Conservation (phyloP, 1,140 invertebrate species). For the Archegozetes longisetosus region DNA sequence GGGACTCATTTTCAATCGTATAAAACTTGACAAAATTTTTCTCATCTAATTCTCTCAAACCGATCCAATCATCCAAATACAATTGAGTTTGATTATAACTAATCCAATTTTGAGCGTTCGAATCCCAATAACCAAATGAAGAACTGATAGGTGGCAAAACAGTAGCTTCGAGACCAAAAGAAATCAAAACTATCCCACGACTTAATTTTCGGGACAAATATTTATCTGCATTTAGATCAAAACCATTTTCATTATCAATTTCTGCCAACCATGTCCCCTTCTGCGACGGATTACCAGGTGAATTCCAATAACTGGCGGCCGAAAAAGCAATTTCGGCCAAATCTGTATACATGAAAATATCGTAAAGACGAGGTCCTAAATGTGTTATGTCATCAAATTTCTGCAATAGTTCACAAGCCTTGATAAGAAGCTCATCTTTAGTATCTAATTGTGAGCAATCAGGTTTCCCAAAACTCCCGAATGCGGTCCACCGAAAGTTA, state of each 20-base stretch:
- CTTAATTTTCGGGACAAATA: not conserved
- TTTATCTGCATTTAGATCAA: not conserved
- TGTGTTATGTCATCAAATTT: not conserved
- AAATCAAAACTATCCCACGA: not conserved
- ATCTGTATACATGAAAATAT: not conserved
- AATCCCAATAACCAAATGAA: not conserved
- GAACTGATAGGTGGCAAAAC: not conserved
- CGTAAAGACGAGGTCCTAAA: not conserved
- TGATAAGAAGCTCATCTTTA: not conserved
- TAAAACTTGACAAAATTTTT: not conserved
- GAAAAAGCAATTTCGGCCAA: not conserved
- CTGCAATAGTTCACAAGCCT: not conserved
- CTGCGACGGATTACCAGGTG: not conserved
- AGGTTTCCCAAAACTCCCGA: not conserved
- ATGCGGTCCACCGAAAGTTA: not conserved
- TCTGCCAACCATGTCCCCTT: not conserved
- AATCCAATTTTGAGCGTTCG: not conserved
- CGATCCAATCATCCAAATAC: not conserved
- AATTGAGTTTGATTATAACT: not conserved
- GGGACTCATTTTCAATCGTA: not conserved
- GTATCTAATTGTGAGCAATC: not conserved
- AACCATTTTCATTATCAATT: not conserved
- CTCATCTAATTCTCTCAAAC: not conserved
- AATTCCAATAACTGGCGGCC: not conserved
- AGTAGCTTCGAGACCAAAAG: not conserved